phyloP scores from a whole-genome alignment of 2,888 invertebrate species.

The Hermaeophaga mercurialis region DNA sequence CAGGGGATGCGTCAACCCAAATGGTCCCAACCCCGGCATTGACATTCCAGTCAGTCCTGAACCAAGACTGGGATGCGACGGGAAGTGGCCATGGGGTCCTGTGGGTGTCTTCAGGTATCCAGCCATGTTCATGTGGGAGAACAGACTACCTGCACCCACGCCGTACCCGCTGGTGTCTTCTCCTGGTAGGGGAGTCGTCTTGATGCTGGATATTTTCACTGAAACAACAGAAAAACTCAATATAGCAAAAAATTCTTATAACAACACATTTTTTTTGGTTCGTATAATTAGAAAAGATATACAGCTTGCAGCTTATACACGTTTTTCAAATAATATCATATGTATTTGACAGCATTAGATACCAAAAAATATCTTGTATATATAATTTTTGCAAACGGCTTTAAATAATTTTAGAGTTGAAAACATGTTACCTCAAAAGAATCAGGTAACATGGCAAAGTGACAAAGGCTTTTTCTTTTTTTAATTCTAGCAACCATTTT shows the following conservation, averaged over 20 bases:
- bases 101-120: slow-evolving; percentile 50
- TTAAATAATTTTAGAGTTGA: no score
- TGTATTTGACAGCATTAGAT: no score
- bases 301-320: no score
- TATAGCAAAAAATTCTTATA: no score
- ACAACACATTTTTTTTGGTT: no score
- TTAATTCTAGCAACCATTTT: background rate
- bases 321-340: no score
- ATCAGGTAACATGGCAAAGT: background rate
- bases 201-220: slow-evolving; percentile 47
- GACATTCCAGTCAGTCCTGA: slow-evolving; percentile 48
- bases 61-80: slow-evolving; percentile 47
- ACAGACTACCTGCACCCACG: slow-evolving; percentile 32
- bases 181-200: slow-evolving; percentile 46
- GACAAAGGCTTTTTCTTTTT: background rate
- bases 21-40: slow-evolving; percentile 50
- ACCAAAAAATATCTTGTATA: no score
- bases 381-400: no score
- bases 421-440: no score
- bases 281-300: no score
- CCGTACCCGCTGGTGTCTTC: slow-evolving; percentile 38
- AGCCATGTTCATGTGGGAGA: slow-evolving; percentile 51
- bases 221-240: slow-evolving; percentile 37
- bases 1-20: slow-evolving; percentile 51
- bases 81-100: slow-evolving; percentile 48